Evolutionary conservation across 2,888 invertebrate species (phyloP).

Genomic region (Brassicogethes aeneus): DNA sequence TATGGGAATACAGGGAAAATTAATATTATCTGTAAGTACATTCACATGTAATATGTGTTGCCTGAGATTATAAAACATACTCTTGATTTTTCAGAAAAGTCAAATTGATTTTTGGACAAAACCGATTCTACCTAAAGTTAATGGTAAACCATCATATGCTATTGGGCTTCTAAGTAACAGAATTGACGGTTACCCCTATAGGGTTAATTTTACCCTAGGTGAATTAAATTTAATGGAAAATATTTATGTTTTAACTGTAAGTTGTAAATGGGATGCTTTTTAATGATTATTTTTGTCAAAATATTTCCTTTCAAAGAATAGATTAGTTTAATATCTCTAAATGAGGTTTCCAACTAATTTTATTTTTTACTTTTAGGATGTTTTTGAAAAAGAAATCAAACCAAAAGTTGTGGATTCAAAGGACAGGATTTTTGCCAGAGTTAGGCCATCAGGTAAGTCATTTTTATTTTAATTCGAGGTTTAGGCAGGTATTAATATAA

Average conservation of each 20-base stretch:
- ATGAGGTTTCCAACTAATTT: no score
- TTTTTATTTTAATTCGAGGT: no score
- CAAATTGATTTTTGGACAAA: slow-evolving; percentile 51
- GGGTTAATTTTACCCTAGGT: slow-evolving; percentile 32
- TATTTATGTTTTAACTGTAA: slow-evolving; percentile 34
- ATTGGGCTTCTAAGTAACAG: slow-evolving; percentile 50
- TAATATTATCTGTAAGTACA: slow-evolving; percentile 37
- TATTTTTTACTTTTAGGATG: slow-evolving; percentile 15
- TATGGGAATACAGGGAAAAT: slow-evolving; percentile 53
- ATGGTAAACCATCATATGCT: slow-evolving; percentile 44
- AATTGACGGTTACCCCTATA: slow-evolving; percentile 40
- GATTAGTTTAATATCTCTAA: no score
- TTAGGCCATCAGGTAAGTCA: slow-evolving; percentile 23
- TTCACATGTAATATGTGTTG: slow-evolving; percentile 4
- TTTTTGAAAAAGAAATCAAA: slow-evolving; percentile 12
- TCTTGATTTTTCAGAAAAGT: slow-evolving; percentile 21
- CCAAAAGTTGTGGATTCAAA: slow-evolving; percentile 21
- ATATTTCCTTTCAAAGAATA: no score
- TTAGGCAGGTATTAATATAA: no score
- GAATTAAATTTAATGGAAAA: slow-evolving; percentile 32
- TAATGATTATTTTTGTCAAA: background rate
- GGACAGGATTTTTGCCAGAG: slow-evolving; percentile 14
- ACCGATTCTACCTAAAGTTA: slow-evolving; percentile 42
- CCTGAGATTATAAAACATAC: slow-evolving; percentile 5
- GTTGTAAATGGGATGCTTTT: slow-evolving; percentile 9